A percentile compares a stretch with the other conserved stretches of the same genome.
These are phyloP conservation scores for Encarsia formosa DNA, from an alignment of 2,888 invertebrate genomes.

Conservation along the genomic window DNA sequence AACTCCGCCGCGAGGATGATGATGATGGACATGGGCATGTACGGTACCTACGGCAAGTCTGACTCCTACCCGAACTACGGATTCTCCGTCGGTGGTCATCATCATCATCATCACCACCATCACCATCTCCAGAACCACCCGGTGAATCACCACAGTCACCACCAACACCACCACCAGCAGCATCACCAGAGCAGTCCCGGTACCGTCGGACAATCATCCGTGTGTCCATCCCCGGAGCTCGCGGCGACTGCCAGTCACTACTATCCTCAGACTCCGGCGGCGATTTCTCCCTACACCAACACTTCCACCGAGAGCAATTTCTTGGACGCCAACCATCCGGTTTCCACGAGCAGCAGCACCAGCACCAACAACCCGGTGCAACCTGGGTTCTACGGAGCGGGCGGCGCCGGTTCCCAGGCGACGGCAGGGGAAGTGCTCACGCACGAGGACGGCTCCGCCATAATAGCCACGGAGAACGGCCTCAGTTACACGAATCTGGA, in stretches of 20 bases:
- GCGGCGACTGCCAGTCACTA: conserved; percentile 42
- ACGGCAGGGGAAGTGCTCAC: conserved; percentile 46
- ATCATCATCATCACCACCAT: conserved; percentile 29
- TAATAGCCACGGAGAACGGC: conserved; percentile 81
- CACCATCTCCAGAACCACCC: conserved; percentile 3
- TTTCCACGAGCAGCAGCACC: conserved; percentile 33
- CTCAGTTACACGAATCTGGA: conserved; percentile 87
- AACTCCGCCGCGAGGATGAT: conserved; percentile 57
- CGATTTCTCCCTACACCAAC: conserved; percentile 40
- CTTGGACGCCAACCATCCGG: conserved; percentile 41
- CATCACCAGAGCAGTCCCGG: conserved; percentile 28
- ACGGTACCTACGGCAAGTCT: conserved; percentile 56
- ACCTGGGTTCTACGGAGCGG: conserved; percentile 44
- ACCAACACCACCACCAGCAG: conserved; percentile 37
- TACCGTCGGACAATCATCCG: conserved; percentile 54
- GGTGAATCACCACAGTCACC: conserved; percentile 31
- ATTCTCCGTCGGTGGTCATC: conserved; percentile 36
- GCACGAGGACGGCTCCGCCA: conserved; percentile 56
- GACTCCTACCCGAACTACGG: conserved; percentile 48
- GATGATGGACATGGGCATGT: conserved; percentile 81
- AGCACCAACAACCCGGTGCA: conserved; percentile 35
- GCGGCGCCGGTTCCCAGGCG: conserved; percentile 44
- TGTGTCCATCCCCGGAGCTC: conserved; percentile 48
- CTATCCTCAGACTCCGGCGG: conserved; percentile 44
- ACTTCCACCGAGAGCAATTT: conserved; percentile 40